Conservation (phyloP, 1,140 invertebrate genomes). For the Drosophila asahinai region DNA sequence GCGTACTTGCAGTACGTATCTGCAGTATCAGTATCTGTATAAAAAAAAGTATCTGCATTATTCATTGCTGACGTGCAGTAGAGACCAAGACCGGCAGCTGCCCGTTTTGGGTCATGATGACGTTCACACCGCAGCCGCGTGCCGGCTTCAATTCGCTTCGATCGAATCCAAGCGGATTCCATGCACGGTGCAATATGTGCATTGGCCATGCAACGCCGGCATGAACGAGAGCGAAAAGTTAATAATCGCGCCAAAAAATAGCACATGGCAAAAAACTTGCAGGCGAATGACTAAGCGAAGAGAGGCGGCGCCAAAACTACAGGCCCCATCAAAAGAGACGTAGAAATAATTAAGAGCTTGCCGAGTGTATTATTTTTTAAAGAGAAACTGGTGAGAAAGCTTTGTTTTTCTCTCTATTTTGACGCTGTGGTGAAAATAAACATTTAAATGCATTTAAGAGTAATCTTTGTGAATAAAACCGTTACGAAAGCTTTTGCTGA, state of each 20-base stretch:
- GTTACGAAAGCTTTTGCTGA: conserved; percentile 23
- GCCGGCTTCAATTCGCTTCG: conserved; percentile 23
- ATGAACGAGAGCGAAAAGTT: conserved; percentile 19
- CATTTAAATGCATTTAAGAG: conserved; percentile 18
- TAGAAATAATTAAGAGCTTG: neutral
- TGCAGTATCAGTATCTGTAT: neutral
- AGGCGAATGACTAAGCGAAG: conserved; percentile 42
- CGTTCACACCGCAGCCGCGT: conserved; percentile 53
- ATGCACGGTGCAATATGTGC: conserved; percentile 39
- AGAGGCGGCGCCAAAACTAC: neutral
- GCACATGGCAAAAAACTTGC: conserved; percentile 33
- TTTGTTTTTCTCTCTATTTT: conserved; percentile 4
- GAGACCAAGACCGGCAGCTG: conserved; percentile 38
- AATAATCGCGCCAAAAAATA: conserved; percentile 40
- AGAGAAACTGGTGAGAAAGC: conserved; percentile 1
- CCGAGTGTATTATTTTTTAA: neutral
- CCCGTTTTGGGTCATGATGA: conserved; percentile 57
- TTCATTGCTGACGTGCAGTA: conserved; percentile 46
- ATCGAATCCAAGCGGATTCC: conserved; percentile 8
- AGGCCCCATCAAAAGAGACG: neutral
- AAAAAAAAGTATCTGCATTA: conserved; percentile 35
- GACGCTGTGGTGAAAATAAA: conserved; percentile 35
- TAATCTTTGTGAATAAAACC: neutral
- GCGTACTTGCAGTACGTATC: neutral
- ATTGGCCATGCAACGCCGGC: conserved; percentile 38